Evolutionary conservation across 1,140 invertebrate genomes (phyloP).

Genomic region (Cecropterus lyciades): DNA sequence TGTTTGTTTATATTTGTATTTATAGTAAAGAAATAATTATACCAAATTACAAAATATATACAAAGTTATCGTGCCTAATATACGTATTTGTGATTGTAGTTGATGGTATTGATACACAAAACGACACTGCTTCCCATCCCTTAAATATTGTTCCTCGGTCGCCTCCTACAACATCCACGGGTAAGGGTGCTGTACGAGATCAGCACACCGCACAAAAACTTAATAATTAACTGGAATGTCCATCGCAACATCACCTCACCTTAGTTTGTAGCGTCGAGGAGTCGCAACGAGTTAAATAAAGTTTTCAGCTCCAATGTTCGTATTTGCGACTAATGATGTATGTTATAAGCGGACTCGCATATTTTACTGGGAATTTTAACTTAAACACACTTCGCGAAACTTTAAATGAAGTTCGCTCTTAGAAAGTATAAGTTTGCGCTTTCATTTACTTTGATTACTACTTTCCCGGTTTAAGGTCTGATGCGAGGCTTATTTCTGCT

Average conservation of each 20-base stretch:
- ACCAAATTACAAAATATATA: too few species aligned
- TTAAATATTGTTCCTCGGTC: too few species aligned
- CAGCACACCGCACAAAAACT: too few species aligned
- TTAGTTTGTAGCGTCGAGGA: constrained; percentile 17
- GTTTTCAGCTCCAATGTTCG: constrained; percentile 36
- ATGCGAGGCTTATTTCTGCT: constrained; percentile 1
- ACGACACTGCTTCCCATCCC: too few species aligned
- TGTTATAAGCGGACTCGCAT: constrained; percentile 36
- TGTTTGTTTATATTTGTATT: too few species aligned
- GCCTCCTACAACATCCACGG: too few species aligned
- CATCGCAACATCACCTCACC: neutral
- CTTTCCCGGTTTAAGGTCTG: constrained; percentile 5
- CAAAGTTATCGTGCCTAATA: too few species aligned
- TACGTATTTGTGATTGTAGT: too few species aligned
- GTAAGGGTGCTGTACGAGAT: too few species aligned
- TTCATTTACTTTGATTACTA: constrained; percentile 37
- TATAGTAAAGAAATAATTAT: too few species aligned
- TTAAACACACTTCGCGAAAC: constrained; percentile 22
- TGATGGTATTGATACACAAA: too few species aligned
- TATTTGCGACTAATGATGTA: constrained; percentile 42
- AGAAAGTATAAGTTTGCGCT: constrained; percentile 35
- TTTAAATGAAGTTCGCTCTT: constrained; percentile 34
- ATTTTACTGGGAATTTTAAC: constrained; percentile 37
- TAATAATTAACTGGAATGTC: constrained; percentile 24
- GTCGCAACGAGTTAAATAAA: constrained; percentile 35